phyloP scores from a whole-genome alignment of 2,888 invertebrate genomes.

The Cabera pusaria region DNA sequence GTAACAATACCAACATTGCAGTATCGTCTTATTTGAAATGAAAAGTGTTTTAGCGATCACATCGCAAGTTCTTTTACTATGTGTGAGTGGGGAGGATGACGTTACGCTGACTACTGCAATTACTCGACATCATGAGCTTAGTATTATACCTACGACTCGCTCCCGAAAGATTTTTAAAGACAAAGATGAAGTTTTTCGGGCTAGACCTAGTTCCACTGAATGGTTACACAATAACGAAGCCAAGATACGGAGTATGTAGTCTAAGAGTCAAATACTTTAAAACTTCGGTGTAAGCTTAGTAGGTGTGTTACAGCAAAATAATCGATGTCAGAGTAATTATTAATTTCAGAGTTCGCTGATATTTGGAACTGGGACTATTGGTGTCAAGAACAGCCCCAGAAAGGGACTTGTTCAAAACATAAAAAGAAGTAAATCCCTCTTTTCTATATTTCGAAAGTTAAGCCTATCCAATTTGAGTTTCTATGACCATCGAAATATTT shows the following conservation, averaged over 20 bases:
- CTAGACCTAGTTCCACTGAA: too few species aligned
- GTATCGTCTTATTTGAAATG: constrained; percentile 26
- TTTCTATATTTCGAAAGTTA: constrained; percentile 15
- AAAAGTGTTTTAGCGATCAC: constrained; percentile 17
- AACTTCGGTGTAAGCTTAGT: too few species aligned
- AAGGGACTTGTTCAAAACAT: constrained; percentile 42
- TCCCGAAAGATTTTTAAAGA: constrained; percentile 32
- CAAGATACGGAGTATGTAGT: too few species aligned
- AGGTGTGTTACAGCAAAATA: too few species aligned
- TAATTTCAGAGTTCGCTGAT: constrained; percentile 36
- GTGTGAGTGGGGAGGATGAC: constrained; percentile 22
- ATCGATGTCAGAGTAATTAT: background rate
- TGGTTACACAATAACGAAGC: too few species aligned
- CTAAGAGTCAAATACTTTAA: too few species aligned
- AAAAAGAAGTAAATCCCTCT: constrained; percentile 32
- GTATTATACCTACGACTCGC: constrained; percentile 41
- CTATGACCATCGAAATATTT: constrained; percentile 26
- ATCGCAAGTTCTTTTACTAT: constrained; percentile 14
- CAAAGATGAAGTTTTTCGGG: too few species aligned
- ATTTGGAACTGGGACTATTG: constrained; percentile 61
- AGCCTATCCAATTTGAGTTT: constrained; percentile 18
- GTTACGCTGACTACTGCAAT: constrained; percentile 41
- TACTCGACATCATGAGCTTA: constrained; percentile 22
- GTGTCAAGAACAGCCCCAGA: constrained; percentile 55
- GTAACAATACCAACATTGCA: constrained; percentile 33